Conservation (phyloP, 2,113 vertebrate genomes). For the Macquaria ambigua region DNA sequence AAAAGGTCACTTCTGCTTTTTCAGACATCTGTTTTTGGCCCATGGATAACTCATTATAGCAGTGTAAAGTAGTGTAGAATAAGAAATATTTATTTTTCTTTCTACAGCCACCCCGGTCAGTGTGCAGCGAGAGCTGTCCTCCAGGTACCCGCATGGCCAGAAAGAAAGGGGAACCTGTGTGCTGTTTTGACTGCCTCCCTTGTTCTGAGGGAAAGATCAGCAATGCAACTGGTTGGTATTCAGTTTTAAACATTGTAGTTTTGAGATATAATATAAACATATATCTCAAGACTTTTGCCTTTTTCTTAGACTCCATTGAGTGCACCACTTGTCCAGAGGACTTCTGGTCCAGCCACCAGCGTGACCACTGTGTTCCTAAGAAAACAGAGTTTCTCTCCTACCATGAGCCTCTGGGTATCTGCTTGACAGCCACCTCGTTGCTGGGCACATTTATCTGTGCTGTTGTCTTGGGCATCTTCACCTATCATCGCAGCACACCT, state of each 20-base stretch:
- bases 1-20: conserved; percentile 48
- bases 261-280: neutral
- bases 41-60: neutral
- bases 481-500: conserved; percentile 64
- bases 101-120: conserved; percentile 77
- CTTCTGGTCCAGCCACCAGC: conserved; percentile 71
- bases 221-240: conserved; percentile 72
- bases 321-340: conserved; percentile 73
- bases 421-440: conserved; percentile 44
- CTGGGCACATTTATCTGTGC: conserved; percentile 69
- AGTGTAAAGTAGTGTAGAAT: neutral
- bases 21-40: neutral
- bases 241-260: neutral
- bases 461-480: conserved; percentile 64
- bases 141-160: conserved; percentile 81
- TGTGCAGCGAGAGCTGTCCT: conserved; percentile 83
- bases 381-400: conserved; percentile 19
- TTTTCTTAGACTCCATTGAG: conserved; percentile 67
- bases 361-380: conserved; percentile 18
- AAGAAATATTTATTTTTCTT: neutral
- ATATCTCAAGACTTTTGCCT: neutral
- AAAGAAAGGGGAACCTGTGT: conserved; percentile 81
- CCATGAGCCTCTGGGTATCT: conserved; percentile 18
- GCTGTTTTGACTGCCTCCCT: conserved; percentile 86
- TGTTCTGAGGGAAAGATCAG: conserved; percentile 86